phyloP scores from a whole-genome alignment of 2,797 vertebrate species.

The Hemibagrus guttatus region DNA sequence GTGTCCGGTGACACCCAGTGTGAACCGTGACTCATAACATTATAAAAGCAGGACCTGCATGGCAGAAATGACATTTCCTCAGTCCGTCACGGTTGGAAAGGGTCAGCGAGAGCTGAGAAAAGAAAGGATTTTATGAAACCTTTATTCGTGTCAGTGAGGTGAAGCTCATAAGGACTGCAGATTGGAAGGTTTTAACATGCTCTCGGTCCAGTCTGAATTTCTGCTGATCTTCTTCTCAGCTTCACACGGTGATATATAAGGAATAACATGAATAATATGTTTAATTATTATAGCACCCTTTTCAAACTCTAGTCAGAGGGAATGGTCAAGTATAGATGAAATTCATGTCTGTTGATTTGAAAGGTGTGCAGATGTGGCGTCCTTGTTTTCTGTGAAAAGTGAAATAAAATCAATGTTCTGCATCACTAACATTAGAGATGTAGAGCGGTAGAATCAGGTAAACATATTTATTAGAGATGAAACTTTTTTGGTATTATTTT shows the following conservation, averaged over 20 bases:
- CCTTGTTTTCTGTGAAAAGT: background rate
- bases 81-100: conserved; percentile 54
- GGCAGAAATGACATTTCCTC: conserved; percentile 61
- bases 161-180: conserved; percentile 38
- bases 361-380: background rate
- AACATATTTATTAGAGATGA: background rate
- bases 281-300: background rate
- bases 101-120: conserved; percentile 43
- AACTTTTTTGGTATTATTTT: background rate
- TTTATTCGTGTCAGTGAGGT: conserved; percentile 9
- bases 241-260: background rate
- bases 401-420: background rate
- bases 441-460: background rate
- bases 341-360: background rate
- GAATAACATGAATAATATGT: background rate
- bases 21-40: conserved; percentile 52
- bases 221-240: background rate
- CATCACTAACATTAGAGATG: background rate
- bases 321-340: background rate
- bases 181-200: conserved; percentile 29
- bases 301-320: background rate
- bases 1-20: conserved; percentile 32
- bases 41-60: conserved; percentile 53
- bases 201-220: conserved; percentile 19
- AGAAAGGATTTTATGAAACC: conserved; percentile 50